Evolutionary conservation across 2,797 vertebrate genomes (phyloP), one percentile per base, ranked within the genome.

Genomic region (Diglossa cyanea): DNA sequence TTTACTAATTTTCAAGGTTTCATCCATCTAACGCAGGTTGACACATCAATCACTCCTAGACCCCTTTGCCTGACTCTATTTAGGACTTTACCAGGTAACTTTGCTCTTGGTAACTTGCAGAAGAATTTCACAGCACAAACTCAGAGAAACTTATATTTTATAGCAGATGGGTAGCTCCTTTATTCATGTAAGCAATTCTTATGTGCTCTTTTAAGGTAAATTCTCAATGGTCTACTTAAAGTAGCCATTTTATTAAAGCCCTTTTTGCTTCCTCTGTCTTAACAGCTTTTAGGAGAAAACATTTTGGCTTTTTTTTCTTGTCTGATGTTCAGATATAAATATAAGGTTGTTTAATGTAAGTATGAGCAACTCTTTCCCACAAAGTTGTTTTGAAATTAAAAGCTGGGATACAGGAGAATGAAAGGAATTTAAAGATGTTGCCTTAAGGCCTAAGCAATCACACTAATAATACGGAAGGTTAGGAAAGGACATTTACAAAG

Each of bases 341-440:
- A 51, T 1, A 31, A 70, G 10, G 17, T 33, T 79, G 33, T 60
- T 92, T 73, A 86, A 92, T 70, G 1, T 48, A 80, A 83, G 14
- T 53, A 88, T 42, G 63, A 90, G 53, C 68, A 90, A 85, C 70
- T 66, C 17, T 73, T 61, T 84, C 62, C 55, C 79, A 83, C 63
- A 54, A 67, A 86, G 51, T 21, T 74, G 55, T 95, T 95, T 86
- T 88, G 80, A 90, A 94, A 95, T 92, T 62, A 95, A 85, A 90
- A 93, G 55, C 26, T 88, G 57, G 86, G 85, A 73, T 79, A 90
- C n/a, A 61, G 19, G 14, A 86, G 77, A 92, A 95, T 70, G 90
- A 94, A 92, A 96, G 71, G 93, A 95, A 95, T 95, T 95, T 90
- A 1, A 78, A 93, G 88, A 88, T 21, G 48, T 35, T 90, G 90